phyloP scores from a whole-genome alignment of 1,140 invertebrate genomes.

The Cecropterus lyciades region DNA sequence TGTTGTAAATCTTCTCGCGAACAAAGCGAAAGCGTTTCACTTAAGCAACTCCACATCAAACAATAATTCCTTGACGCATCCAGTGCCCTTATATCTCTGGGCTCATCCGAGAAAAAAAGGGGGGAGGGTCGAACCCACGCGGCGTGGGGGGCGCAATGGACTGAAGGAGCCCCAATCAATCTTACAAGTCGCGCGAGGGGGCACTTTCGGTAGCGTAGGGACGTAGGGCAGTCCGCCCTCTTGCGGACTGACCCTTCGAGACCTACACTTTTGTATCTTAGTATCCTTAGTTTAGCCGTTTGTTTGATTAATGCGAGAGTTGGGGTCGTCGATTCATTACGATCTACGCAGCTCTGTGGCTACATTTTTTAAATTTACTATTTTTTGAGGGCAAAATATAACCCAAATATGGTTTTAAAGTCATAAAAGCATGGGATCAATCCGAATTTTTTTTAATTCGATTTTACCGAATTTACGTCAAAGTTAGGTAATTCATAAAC shows the following conservation, averaged over 20 bases:
- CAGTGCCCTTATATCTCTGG: constrained; percentile 56
- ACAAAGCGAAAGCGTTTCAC: too few relatives aligned
- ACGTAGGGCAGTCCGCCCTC: constrained; percentile 60
- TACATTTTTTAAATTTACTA: too few relatives aligned
- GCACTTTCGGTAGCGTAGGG: constrained; percentile 60
- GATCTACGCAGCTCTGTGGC: too few relatives aligned
- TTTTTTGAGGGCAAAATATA: too few relatives aligned
- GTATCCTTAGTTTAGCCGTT: constrained; percentile 60
- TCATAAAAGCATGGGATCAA: too few relatives aligned
- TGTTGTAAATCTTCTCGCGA: too few relatives aligned
- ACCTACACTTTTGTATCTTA: constrained; percentile 70
- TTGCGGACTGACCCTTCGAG: constrained; percentile 78
- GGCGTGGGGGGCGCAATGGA: constrained; percentile 73
- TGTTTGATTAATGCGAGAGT: constrained; percentile 54
- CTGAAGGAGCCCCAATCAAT: constrained; percentile 84
- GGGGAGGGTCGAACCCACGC: constrained; percentile 68
- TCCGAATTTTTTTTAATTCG: too few relatives aligned
- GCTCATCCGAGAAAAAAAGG: constrained; percentile 76
- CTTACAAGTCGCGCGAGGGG: constrained; percentile 79
- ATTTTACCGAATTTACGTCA: too few relatives aligned
- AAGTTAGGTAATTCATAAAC: too few relatives aligned
- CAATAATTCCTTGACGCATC: constrained; percentile 37
- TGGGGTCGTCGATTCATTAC: neutral
- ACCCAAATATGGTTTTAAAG: too few relatives aligned
- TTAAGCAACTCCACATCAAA: neutral